Conservation (phyloP, 2,113 vertebrate genomes). For the Stegastes partitus region DNA sequence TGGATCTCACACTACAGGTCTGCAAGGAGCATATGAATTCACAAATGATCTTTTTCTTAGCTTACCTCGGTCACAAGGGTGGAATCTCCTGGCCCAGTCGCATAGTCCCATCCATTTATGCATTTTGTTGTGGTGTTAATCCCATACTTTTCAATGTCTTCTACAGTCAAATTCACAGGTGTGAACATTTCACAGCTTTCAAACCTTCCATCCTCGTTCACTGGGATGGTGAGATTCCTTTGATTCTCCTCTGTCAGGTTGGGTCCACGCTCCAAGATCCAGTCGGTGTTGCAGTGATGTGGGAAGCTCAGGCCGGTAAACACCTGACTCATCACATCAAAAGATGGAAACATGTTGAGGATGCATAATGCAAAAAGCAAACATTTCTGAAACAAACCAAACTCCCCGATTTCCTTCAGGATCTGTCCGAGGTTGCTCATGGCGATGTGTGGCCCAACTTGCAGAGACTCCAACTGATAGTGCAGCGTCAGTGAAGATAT, state of each 20-base stretch:
- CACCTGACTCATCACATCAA: conserved; percentile 87
- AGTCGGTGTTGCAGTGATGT: conserved; percentile 83
- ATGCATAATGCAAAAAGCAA: conserved; percentile 81
- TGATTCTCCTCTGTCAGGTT: conserved; percentile 83
- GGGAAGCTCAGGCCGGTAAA: conserved; percentile 83
- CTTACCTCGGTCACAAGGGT: conserved; percentile 83
- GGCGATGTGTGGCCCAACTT: not conserved
- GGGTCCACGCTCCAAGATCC: conserved; percentile 81
- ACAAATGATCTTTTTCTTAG: not conserved
- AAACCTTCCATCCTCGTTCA: conserved; percentile 60
- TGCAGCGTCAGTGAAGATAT: no score
- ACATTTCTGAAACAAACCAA: conserved; percentile 87
- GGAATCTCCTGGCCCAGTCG: conserved; percentile 60
- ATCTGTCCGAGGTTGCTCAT: conserved; percentile 84
- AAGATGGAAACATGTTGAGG: conserved; percentile 76
- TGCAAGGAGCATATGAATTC: not conserved
- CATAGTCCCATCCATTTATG: conserved; percentile 82
- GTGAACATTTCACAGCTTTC: conserved; percentile 89
- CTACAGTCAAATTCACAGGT: conserved; percentile 82
- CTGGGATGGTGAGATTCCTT: conserved; percentile 86
- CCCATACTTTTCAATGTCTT: conserved; percentile 78
- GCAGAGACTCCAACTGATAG: no score
- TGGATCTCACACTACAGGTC: not conserved
- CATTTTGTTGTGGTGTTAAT: conserved; percentile 85
- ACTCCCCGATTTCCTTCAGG: conserved; percentile 85